Conservation (phyloP, 1,140 invertebrate genomes). For the Drosophila triauraria region DNA sequence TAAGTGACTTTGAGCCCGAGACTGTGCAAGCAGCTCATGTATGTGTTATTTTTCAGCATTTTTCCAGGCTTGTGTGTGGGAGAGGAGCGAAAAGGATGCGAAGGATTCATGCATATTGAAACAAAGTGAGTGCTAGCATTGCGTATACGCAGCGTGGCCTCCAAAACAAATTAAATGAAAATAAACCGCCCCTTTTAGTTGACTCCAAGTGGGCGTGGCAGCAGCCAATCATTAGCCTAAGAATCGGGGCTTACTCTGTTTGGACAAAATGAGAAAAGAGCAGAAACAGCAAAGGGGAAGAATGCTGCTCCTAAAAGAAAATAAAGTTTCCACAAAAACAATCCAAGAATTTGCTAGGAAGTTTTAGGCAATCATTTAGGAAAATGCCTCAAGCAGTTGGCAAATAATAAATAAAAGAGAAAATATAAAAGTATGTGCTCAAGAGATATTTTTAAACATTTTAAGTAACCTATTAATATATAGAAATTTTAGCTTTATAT, state of each 20-base stretch:
- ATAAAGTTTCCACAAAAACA: background rate
- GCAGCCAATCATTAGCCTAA: slow-evolving; percentile 63
- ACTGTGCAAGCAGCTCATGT: slow-evolving; percentile 25
- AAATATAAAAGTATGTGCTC: background rate
- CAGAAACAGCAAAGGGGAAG: background rate
- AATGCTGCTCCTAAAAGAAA: background rate
- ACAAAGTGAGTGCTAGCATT: slow-evolving; percentile 73
- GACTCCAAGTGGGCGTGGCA: slow-evolving; percentile 22
- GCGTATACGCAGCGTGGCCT: slow-evolving; percentile 71
- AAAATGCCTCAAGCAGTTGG: background rate
- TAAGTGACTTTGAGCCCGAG: slow-evolving; percentile 73
- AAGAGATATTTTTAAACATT: background rate
- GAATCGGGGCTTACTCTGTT: background rate
- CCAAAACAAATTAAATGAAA: slow-evolving; percentile 45
- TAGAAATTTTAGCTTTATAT: no score
- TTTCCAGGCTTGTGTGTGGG: no score
- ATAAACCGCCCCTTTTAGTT: background rate
- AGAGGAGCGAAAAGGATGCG: slow-evolving; percentile 6
- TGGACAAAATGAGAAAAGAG: slow-evolving; percentile 8
- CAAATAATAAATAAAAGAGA: background rate
- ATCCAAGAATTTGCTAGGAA: background rate
- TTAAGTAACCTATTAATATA: background rate
- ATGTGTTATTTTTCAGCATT: background rate
- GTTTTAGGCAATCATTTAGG: background rate
- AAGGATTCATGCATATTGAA: slow-evolving; percentile 72